phyloP scores from a whole-genome alignment of 2,797 vertebrate species.

The Anomalospiza imberbis region DNA sequence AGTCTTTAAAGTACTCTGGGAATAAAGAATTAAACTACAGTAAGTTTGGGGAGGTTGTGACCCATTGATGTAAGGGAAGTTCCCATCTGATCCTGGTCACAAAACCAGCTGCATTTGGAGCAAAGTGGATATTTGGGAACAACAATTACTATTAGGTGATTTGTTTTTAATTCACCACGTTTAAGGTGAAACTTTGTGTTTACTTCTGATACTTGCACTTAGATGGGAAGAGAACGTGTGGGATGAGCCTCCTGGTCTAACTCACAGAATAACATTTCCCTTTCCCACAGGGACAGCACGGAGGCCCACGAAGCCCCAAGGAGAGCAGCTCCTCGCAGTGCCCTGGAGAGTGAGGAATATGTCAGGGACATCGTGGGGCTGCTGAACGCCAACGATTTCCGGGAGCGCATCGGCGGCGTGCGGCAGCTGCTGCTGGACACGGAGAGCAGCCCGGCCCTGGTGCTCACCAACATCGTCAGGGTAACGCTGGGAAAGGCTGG shows the following conservation, averaged over 20 bases:
- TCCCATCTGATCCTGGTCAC: background rate
- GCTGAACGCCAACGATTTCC: conserved; percentile 88
- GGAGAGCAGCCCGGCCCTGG: conserved; percentile 80
- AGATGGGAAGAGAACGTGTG: background rate
- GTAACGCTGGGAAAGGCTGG: background rate
- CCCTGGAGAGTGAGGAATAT: conserved; percentile 85
- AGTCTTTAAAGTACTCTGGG: background rate
- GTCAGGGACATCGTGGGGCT: conserved; percentile 77
- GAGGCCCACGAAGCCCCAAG: conserved; percentile 70
- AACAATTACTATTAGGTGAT: background rate
- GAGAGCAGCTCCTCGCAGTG: conserved; percentile 76
- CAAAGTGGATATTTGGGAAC: background rate
- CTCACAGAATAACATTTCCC: background rate
- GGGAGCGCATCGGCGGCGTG: conserved; percentile 86
- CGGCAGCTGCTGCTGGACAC: conserved; percentile 85
- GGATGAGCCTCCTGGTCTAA: background rate
- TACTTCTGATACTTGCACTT: background rate
- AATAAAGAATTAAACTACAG: background rate
- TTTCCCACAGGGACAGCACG: conserved; percentile 56
- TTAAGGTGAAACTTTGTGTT: background rate
- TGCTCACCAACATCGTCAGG: conserved; percentile 81
- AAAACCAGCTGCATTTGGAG: background rate
- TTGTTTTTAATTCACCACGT: background rate
- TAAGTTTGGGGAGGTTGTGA: background rate
- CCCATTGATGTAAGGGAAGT: accelerated